Conservation (phyloP, 1,140 invertebrate species). For the Zaprionus ornatus region DNA sequence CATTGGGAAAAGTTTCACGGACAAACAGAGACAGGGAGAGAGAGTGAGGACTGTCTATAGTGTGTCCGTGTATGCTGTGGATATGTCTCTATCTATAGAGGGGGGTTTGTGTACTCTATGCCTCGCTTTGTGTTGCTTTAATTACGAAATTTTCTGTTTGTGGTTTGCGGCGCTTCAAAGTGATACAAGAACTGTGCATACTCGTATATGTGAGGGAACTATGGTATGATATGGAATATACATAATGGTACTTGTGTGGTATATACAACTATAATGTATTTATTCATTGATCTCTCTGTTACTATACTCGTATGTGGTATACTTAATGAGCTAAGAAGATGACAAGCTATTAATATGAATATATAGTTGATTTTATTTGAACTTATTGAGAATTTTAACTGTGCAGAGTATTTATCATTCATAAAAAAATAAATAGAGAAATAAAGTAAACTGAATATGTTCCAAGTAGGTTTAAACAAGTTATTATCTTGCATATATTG, state of each 20-base stretch:
- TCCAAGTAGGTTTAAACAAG: too few relatives aligned
- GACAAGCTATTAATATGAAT: too few relatives aligned
- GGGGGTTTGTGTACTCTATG: slow-evolving; percentile 10
- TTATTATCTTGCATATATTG: too few relatives aligned
- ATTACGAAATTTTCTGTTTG: slow-evolving; percentile 68
- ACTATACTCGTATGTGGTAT: background rate
- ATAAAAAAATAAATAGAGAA: too few relatives aligned
- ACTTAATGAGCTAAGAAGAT: background rate
- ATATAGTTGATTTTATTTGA: too few relatives aligned
- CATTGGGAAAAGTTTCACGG: slow-evolving; percentile 46
- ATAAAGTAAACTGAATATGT: too few relatives aligned
- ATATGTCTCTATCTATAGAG: slow-evolving; percentile 12
- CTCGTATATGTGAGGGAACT: background rate
- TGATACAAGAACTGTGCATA: slow-evolving; percentile 1
- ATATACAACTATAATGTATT: background rate
- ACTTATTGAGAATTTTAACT: too few relatives aligned
- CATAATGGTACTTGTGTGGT: background rate
- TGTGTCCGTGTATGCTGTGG: slow-evolving; percentile 3
- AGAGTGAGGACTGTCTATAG: background rate
- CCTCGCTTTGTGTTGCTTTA: slow-evolving; percentile 19
- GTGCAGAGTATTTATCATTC: background rate
- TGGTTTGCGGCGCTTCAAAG: slow-evolving; percentile 39
- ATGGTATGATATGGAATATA: background rate
- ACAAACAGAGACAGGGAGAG: slow-evolving; percentile 2
- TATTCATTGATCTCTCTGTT: background rate